A percentile compares a stretch with the other conserved stretches of the same genome.
Conservation (phyloP, 92 coral and sea anemone genomes). For the Scolanthus callimorphus region DNA sequence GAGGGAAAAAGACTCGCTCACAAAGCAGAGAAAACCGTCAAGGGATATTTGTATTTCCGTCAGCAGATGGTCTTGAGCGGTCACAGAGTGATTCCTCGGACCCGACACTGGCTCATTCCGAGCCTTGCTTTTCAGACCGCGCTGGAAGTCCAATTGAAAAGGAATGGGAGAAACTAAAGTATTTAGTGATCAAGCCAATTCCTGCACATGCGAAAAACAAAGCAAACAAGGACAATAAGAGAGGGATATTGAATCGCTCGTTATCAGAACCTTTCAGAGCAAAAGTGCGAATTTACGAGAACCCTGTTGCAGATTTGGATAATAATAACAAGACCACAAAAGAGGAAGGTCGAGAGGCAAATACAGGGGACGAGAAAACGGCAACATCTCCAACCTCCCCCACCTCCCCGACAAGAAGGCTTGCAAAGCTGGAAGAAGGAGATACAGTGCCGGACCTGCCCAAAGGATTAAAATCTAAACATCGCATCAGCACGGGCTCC, state of each 20-base stretch:
- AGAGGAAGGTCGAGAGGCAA: constrained; percentile 2
- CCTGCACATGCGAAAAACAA: constrained; percentile 55
- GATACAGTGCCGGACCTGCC: constrained; percentile 90
- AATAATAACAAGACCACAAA: constrained; percentile 18
- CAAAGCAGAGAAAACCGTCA: constrained; percentile 62
- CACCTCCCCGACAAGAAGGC: constrained; percentile 59
- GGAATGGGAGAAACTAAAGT: constrained; percentile 70
- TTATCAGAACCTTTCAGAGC: constrained; percentile 35
- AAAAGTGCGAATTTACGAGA: constrained; percentile 77
- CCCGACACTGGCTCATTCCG: constrained; percentile 9
- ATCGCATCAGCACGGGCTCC: constrained; percentile 69
- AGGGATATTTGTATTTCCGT: constrained; percentile 73
- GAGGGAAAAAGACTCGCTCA: constrained; percentile 38
- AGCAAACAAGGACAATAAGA: constrained; percentile 68
- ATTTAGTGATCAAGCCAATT: constrained; percentile 73
- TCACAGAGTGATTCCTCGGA: constrained; percentile 50
- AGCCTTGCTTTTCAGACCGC: constrained; percentile 5
- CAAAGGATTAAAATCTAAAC: constrained; percentile 66
- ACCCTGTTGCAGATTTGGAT: constrained; percentile 56
- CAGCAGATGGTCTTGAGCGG: constrained; percentile 70
- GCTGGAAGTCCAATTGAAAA: constrained; percentile 17
- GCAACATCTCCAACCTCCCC: constrained; percentile 42
- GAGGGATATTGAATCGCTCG: constrained; percentile 44
- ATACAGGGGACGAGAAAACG: constrained; percentile 9
- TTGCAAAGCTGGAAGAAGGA: constrained; percentile 81